Percentiles rank a stretch among this genome's conserved stretches.
Evolutionary conservation across 2,113 vertebrate species (phyloP).

Genomic region (Ctenodactylus gundi): DNA sequence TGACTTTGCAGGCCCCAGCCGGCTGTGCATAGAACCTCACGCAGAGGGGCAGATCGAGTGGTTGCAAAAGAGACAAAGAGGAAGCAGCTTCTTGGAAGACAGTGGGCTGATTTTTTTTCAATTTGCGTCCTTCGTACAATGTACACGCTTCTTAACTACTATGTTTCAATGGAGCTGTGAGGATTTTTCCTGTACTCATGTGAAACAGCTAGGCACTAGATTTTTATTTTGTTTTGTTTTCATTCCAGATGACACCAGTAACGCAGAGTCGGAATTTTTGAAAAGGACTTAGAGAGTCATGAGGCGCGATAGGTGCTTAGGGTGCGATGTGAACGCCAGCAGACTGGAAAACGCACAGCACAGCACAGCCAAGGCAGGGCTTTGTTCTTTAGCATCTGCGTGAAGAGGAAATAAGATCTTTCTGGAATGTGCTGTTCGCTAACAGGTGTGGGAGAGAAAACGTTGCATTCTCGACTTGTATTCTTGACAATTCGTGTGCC

Average conservation of each 20-base stretch:
- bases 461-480: neutral
- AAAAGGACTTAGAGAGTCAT: constrained; percentile 40
- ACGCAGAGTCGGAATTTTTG: constrained; percentile 61
- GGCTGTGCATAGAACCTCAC: neutral
- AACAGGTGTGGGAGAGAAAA: constrained; percentile 48
- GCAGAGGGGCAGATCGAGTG: neutral
- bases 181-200: neutral
- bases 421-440: constrained; percentile 18
- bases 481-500: no score
- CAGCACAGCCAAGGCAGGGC: constrained; percentile 54
- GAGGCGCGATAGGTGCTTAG: constrained; percentile 42
- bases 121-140: neutral
- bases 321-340: constrained; percentile 57
- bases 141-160: neutral
- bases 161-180: neutral
- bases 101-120: neutral
- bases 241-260: constrained; percentile 53
- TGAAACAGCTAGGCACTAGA: neutral
- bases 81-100: neutral
- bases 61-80: neutral
- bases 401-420: constrained; percentile 62
- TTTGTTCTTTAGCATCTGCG: constrained; percentile 58
- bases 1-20: neutral
- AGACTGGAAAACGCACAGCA: constrained; percentile 76
- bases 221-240: neutral